Evolutionary conservation across 2,888 invertebrate genomes (phyloP).

Genomic region (Cephus pulcher): DNA sequence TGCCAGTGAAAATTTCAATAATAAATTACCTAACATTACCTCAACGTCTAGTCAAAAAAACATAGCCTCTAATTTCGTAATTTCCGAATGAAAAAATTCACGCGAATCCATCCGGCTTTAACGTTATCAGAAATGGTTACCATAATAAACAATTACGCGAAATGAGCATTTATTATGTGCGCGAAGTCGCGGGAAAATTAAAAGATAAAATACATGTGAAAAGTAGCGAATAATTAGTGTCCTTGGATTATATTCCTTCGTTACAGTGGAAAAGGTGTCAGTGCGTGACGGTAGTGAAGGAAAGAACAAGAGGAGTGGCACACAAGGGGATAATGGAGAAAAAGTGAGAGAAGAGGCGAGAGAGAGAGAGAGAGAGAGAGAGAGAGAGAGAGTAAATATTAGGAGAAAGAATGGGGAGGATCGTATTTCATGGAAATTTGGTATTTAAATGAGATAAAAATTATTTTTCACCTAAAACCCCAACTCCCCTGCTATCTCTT

Average conservation of each 20-base stretch:
- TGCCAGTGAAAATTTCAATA: neutral
- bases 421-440: neutral
- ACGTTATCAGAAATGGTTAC: neutral
- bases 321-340: too few species aligned
- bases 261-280: neutral
- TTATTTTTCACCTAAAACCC: neutral
- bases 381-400: neutral
- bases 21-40: neutral
- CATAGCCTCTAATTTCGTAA: neutral
- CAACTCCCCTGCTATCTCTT: neutral
- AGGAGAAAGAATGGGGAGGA: neutral
- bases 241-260: neutral
- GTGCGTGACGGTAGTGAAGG: too few species aligned
- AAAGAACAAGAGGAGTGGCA: too few species aligned
- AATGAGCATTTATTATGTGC: neutral
- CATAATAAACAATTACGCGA: neutral
- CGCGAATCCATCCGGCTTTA: neutral
- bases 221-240: neutral
- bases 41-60: neutral
- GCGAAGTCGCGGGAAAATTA: neutral
- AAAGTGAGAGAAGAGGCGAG: neutral
- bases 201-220: neutral
- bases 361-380: neutral
- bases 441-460: neutral
- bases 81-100: neutral